A percentile compares a stretch with the other conserved stretches of the same genome.
phyloP scores from a whole-genome alignment of 2,797 vertebrate genomes.

The Amphiprion clarkii region DNA sequence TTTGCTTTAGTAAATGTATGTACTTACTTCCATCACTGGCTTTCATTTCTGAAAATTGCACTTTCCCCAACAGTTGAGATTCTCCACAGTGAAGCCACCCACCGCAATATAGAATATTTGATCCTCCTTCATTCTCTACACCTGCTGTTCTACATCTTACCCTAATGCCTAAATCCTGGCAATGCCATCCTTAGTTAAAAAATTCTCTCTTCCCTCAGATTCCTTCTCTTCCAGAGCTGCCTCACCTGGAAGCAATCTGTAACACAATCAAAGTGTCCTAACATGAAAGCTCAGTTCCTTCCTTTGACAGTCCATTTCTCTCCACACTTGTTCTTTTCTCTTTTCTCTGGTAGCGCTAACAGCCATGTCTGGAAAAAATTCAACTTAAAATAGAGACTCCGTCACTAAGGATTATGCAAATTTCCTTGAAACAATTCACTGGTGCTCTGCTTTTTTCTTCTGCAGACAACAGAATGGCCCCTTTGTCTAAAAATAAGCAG shows the following conservation, averaged over 20 bases:
- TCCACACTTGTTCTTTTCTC: constrained; percentile 71
- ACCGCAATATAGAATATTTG: constrained; percentile 55
- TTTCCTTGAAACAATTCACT: constrained; percentile 73
- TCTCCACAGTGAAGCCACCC: constrained; percentile 57
- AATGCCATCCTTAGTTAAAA: constrained; percentile 66
- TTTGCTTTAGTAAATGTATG: not conserved
- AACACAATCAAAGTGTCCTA: constrained; percentile 83
- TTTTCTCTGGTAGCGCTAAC: constrained; percentile 62
- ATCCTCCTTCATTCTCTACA: constrained; percentile 65
- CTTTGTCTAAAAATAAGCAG: constrained; percentile 70
- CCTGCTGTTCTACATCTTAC: constrained; percentile 69
- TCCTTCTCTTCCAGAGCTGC: constrained; percentile 56
- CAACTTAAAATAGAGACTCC: constrained; percentile 64
- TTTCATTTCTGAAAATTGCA: not conserved
- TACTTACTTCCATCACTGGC: not conserved
- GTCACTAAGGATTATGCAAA: constrained; percentile 78
- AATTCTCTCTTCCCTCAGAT: constrained; percentile 62
- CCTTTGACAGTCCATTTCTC: constrained; percentile 82
- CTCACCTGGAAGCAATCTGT: constrained; percentile 89
- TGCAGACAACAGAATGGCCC: constrained; percentile 61
- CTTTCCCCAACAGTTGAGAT: constrained; percentile 14
- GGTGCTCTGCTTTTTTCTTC: constrained; percentile 60
- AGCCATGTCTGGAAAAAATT: constrained; percentile 72
- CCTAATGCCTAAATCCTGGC: constrained; percentile 66
- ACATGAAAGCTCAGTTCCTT: constrained; percentile 83